Evolutionary conservation across 2,113 vertebrate genomes (phyloP).

Genomic region (Cercopithecus mona): DNA sequence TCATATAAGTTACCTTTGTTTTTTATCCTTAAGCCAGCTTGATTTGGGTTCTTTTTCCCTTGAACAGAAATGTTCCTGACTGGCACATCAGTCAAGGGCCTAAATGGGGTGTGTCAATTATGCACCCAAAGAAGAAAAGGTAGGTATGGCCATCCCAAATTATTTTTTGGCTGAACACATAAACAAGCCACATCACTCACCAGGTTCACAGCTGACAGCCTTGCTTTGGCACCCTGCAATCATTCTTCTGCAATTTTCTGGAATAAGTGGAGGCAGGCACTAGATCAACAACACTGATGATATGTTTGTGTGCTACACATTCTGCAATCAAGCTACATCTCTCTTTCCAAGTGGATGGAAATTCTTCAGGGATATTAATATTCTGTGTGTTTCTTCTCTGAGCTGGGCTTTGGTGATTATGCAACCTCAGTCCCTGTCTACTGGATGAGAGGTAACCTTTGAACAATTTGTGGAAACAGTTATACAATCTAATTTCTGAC

Average conservation of each 20-base stretch:
- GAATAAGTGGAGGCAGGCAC: background rate
- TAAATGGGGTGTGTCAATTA: background rate
- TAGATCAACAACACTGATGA: constrained; percentile 17
- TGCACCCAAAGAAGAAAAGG: background rate
- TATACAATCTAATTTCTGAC: constrained; percentile 39
- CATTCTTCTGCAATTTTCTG: constrained; percentile 36
- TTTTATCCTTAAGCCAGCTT: background rate
- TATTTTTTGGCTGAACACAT: background rate
- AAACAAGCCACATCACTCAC: constrained; percentile 1
- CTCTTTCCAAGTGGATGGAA: background rate
- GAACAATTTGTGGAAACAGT: constrained; percentile 53
- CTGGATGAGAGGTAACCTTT: constrained; percentile 69
- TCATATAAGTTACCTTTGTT: background rate
- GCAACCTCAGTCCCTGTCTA: constrained; percentile 42
- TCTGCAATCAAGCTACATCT: background rate
- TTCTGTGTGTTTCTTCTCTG: background rate
- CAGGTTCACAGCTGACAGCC: background rate
- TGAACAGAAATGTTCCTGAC: background rate
- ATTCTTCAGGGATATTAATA: background rate
- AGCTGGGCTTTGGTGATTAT: background rate
- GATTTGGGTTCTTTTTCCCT: background rate
- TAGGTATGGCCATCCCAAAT: background rate
- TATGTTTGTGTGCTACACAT: background rate
- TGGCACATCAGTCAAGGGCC: background rate
- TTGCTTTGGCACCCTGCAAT: constrained; percentile 11